A percentile compares a stretch with the other conserved stretches of the same genome.
Conservation (phyloP, 2,797 vertebrate genomes). For the Dermochelys coriacea region DNA sequence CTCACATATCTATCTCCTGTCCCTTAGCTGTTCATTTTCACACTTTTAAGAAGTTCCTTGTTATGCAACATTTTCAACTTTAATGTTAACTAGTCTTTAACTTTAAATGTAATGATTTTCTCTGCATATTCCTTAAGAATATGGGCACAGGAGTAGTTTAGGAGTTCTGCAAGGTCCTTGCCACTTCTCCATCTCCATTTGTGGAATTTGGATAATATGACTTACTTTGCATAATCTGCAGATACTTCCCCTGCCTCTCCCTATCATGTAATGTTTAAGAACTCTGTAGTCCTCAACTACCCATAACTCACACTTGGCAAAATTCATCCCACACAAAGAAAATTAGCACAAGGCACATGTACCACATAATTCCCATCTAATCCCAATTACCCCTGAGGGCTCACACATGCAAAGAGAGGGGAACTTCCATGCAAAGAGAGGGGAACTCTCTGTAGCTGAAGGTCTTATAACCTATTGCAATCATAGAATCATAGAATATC, state of each 20-base stretch:
- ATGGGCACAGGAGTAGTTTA: neutral
- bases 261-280: neutral
- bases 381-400: neutral
- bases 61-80: neutral
- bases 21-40: neutral
- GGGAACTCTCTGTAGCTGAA: neutral
- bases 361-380: neutral
- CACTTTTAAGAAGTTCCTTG: neutral
- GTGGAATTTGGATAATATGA: neutral
- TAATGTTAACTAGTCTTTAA: neutral
- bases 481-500: too few relatives aligned
- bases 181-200: neutral
- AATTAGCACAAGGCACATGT: neutral
- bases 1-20: neutral
- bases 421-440: neutral
- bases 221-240: neutral
- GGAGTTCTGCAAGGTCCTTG: neutral
- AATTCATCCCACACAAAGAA: neutral
- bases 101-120: neutral
- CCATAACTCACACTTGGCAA: neutral
- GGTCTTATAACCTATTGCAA: too few relatives aligned
- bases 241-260: neutral
- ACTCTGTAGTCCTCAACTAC: neutral
- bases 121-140: neutral
- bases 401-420: neutral